Base-by-base conservation (phyloP, 2,113 vertebrate genomes). In the Carollia perspicillata region DNA sequence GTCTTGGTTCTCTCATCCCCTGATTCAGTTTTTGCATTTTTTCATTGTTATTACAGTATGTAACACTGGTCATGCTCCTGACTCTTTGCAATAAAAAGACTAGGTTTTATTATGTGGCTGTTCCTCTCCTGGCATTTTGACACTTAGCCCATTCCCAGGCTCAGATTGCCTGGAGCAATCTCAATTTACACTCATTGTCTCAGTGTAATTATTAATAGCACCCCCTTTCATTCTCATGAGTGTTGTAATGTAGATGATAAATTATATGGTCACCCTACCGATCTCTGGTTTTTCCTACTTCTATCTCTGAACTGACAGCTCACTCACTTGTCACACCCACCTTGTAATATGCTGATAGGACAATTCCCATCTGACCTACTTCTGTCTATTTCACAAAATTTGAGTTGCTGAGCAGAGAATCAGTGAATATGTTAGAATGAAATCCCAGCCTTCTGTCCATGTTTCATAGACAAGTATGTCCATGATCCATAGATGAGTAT, bases 271-370 rank as follows among this genome's bases (percentile, higher is more conserved):
- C 89, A 86, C 79, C 26, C 53, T 72, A 49, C 96, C 90, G 55
- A 65, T 86, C 85, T 84, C 93, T 94, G 81, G 17, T 2, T 96
- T 96, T 93, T 66, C 83, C 72, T 40, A 30, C 89, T 74, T 85
- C 86, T 79, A 37, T 89, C 93, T 91, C 68, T 65, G 83, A 92
- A 81, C 83, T 96, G 95, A 97, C 93, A 97, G 78, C 96, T 93
- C 83, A 91, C 78, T 96, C 49, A 26, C 91, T 93, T 93, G 96
- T 96, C 96, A 96, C 92, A 95, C 93, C 92, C 75, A 91, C 93
- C 86, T 97, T 79, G 22, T 97, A 97, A 96, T 91, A 60, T 89
- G 93, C 96, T 97, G 96, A 83, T 95, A 83, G 96, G 91, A 96
- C 91, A 96, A 89, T 96, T 91, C 85, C 75, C 51, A 66, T 68